Base-by-base conservation (phyloP, 2,113 vertebrate genomes). In the Seriola dumerili region DNA sequence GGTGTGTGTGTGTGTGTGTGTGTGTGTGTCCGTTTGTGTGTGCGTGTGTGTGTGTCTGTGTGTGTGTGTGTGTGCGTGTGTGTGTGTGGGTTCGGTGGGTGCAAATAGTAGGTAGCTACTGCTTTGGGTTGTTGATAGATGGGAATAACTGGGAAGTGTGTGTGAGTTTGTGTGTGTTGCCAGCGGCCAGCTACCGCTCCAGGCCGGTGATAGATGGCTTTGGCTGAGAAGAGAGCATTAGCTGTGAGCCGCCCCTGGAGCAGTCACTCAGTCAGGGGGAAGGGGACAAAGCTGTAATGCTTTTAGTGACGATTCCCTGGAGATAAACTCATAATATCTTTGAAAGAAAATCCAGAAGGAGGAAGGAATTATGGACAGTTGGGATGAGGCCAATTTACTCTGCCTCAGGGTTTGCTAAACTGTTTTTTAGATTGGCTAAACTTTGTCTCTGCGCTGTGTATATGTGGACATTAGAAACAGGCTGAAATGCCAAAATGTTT, bases 111-210 rank as follows among this genome's bases (percentile, higher is more conserved):
- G 86, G 90, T 88, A 89, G 85, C 88, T 86, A 72, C 86, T 81
- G 89, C 91, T 87, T 83, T 78, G 83, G 83, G 72, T 84, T 81
- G 92, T 80, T 94, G 93, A 93, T 91, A 68, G 91, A 92, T 88
- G 85, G 44, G 92, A 91, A 84, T 86, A 85, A 90, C 75, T 76
- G 90, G 78, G 68, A 84, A 77, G 87, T 86, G 85, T 76, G 83
- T 85, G 88, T 69, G 74, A 32, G 66, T 73, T 38, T 80, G 52
- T 72, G 68, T 80, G 85, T 85, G 80, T 80, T 80, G 59, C 59
- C 61, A 52, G 78, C 29, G 71, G 88, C 81, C 66, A 71, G 81
- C 87, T 83, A 69, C 87, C 1, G 83, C 87, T 90, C 77, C 57
- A n/a, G 84, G 83, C 85, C 29, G 66, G 38, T 94, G 92, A 94